Conservation (phyloP, 2,113 vertebrate genomes). For the Monopterus albus region DNA sequence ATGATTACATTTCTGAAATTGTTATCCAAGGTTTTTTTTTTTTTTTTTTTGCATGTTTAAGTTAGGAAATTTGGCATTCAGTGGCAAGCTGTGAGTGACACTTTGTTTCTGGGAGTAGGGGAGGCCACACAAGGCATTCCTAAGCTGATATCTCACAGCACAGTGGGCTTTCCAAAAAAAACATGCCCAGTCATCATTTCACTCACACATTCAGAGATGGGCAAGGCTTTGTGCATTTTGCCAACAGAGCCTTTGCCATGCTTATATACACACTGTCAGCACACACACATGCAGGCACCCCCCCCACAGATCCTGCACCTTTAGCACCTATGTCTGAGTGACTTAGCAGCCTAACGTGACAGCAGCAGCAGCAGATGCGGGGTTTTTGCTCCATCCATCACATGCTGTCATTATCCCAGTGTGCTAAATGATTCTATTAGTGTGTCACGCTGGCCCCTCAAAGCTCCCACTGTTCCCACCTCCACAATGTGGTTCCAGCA, state of each 20-base stretch:
- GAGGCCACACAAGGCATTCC: slow-evolving; percentile 15
- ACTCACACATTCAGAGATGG: slow-evolving; percentile 25
- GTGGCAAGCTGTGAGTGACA: slow-evolving; percentile 41
- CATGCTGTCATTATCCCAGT: slow-evolving; percentile 63
- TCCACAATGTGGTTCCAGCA: slow-evolving; percentile 65
- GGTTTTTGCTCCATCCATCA: slow-evolving; percentile 67
- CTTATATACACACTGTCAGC: slow-evolving; percentile 13
- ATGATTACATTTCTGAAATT: slow-evolving; percentile 38
- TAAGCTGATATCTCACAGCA: slow-evolving; percentile 14
- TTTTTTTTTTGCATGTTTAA: slow-evolving; percentile 40
- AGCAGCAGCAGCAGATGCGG: slow-evolving; percentile 42
- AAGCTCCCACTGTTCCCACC: slow-evolving; percentile 75
- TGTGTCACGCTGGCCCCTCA: slow-evolving; percentile 65
- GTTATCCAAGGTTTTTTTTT: slow-evolving; percentile 40
- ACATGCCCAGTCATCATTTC: slow-evolving; percentile 60
- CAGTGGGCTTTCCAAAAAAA: slow-evolving; percentile 37
- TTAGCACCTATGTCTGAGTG: slow-evolving; percentile 12
- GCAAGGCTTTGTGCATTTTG: slow-evolving; percentile 31
- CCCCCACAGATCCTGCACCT: slow-evolving; percentile 19
- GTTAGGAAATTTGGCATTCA: slow-evolving; percentile 39
- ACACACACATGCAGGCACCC: slow-evolving; percentile 20
- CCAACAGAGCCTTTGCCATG: slow-evolving; percentile 35
- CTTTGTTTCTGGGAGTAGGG: slow-evolving; percentile 43
- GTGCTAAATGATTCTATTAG: slow-evolving; percentile 77
- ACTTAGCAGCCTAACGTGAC: slow-evolving; percentile 40